Evolutionary conservation across 2,797 vertebrate genomes (phyloP).

Genomic region (Sardinella longiceps): DNA sequence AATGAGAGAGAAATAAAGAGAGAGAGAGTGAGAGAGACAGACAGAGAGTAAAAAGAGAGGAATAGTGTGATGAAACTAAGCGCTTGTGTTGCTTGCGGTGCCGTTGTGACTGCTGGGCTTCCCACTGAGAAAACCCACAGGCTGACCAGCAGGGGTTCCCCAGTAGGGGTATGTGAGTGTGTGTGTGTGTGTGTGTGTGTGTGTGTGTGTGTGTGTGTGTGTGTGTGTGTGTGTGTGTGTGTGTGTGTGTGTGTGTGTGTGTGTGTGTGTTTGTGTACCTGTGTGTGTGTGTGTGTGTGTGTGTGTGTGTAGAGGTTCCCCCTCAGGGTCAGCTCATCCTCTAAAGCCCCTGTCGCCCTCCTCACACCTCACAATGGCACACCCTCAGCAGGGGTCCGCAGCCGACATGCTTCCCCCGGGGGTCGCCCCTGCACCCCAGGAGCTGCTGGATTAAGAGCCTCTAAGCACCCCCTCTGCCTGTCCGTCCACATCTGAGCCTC

Average conservation of each 20-base stretch:
- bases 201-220: not conserved
- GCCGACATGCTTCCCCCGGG: not conserved
- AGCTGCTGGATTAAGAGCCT: not conserved
- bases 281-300: not conserved
- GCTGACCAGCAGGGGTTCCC: not conserved
- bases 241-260: not conserved
- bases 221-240: not conserved
- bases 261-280: not conserved
- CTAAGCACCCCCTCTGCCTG: not conserved
- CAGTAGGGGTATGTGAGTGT: not conserved
- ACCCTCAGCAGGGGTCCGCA: not conserved
- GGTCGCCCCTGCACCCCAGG: not conserved
- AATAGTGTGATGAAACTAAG: not conserved
- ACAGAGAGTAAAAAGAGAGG: not conserved
- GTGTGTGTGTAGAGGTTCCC: not conserved
- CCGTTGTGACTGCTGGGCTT: conserved; percentile 5
- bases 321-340: not conserved
- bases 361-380: not conserved
- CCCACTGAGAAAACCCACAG: not conserved
- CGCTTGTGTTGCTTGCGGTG: not conserved
- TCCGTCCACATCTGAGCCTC: not conserved
- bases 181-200: not conserved
- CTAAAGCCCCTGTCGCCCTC: not conserved
- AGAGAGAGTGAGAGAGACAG: not conserved
- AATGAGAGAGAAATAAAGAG: not conserved